Base-by-base conservation (phyloP, 2,888 invertebrate species). In the Drosophila lutescens region DNA sequence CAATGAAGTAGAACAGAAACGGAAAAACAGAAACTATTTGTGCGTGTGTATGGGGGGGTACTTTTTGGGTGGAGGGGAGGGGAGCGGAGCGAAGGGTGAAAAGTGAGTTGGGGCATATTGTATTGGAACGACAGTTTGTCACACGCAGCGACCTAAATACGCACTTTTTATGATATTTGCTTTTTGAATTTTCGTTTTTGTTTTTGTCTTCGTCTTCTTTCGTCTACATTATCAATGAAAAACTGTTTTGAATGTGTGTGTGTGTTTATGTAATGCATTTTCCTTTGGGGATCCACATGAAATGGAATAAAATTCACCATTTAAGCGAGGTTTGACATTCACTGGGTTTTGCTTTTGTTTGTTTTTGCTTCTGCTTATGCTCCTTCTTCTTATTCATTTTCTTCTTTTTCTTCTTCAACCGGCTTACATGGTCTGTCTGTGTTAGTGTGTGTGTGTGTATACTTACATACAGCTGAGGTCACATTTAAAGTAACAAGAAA, bases 1-100 rank as follows among this genome's bases (percentile, higher is more conserved):
- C 67, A 77, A 66, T 74, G 78, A 76, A 76, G 81, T 77, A 81
- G 81, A 81, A 84, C 74, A 73, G 53, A 76, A 79, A 84, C 69
- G 62, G 58, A 75, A 61, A 69, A 71, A 67, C 59, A 59, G 34
- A 59, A 54, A 36, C 47, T 61, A 51, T 73, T 38, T 56, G 41
- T 72, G 44, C 46, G 17, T 49, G n/a, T 51, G 32, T 23, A 10
- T 43, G 12, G 57, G 49, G 57, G 49, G 34, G 49, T 9, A 13
- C 49, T 20, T 49, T 49, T 26, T 34, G 34, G 47, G 10, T 17
- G 30, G 47, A 10, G 15, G 2, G 30, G 15, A 15, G 10, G 15
- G 15, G 47, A 12, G 17, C 1, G 30, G 12, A 2, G 43, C 7
- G 43, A 17, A 17, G 32, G 15, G 38, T 15, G 51, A 58, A 58